phyloP scores from a whole-genome alignment of 2,888 invertebrate species.

The Aspidiotus rigidus region DNA sequence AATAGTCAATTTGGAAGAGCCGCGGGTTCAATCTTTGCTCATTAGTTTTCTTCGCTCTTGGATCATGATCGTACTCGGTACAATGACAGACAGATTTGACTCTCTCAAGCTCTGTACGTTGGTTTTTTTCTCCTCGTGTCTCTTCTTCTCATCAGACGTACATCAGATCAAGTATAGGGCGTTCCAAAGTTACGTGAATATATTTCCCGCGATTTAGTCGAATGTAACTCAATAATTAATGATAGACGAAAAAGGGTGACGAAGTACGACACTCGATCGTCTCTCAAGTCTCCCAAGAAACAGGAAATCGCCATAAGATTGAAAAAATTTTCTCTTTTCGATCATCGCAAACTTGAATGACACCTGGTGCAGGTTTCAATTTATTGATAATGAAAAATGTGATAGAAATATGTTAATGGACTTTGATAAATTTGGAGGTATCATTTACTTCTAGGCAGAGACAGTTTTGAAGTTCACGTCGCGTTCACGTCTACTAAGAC shows the following conservation, averaged over 20 bases:
- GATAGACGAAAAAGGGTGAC: no score
- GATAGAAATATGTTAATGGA: constrained; percentile 28
- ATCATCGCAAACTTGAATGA: background rate
- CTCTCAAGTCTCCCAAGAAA: no score
- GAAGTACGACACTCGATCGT: background rate
- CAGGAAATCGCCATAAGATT: no score
- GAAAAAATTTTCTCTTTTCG: background rate
- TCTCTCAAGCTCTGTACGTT: constrained; percentile 19
- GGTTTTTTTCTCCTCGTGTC: background rate
- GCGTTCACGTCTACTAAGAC: constrained; percentile 28
- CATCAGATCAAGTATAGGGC: constrained; percentile 20
- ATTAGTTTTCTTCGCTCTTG: constrained; percentile 33
- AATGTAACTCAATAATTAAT: no score
- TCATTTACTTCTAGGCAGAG: constrained; percentile 24
- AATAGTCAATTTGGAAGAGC: constrained; percentile 32
- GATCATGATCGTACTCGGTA: constrained; percentile 23
- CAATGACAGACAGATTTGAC: constrained; percentile 32
- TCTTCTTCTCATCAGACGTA: constrained; percentile 16
- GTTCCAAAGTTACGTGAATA: constrained; percentile 9
- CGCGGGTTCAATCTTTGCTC: constrained; percentile 31
- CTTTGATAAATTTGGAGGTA: constrained; percentile 30
- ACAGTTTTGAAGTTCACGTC: constrained; percentile 24
- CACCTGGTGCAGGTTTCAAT: background rate
- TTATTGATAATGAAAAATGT: constrained; percentile 6
- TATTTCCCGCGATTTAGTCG: no score